phyloP scores from a whole-genome alignment of 2,888 invertebrate species.

The Dugesia japonica region DNA sequence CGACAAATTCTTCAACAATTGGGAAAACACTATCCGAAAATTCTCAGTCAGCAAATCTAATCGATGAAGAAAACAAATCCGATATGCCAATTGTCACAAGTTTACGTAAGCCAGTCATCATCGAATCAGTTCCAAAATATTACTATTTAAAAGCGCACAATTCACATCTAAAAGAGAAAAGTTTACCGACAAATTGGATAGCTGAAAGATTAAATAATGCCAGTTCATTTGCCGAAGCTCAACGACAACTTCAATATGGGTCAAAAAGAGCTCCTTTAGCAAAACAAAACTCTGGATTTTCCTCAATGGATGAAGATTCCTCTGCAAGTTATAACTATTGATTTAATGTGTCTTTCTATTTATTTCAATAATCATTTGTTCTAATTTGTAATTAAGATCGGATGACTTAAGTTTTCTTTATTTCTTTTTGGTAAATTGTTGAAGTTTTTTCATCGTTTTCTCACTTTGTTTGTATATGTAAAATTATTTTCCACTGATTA shows the following conservation, averaged over 20 bases:
- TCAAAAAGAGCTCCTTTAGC: not conserved
- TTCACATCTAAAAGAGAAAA: not conserved
- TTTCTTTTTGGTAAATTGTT: not conserved
- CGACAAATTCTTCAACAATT: not conserved
- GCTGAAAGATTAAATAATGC: not conserved
- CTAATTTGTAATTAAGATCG: not conserved
- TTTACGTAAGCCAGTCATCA: not conserved
- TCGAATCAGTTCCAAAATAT: not conserved
- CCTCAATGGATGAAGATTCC: not conserved
- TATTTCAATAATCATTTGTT: not conserved
- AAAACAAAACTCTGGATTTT: not conserved
- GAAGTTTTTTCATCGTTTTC: not conserved
- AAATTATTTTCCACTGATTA: not conserved
- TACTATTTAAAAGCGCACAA: constrained; percentile 10
- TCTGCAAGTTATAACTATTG: not conserved
- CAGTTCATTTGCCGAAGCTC: not conserved
- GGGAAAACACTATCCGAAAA: not conserved
- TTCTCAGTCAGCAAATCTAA: not conserved
- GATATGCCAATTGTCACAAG: not conserved
- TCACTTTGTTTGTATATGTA: not conserved
- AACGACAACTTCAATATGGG: not conserved
- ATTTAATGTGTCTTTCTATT: not conserved
- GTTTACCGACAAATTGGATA: not conserved
- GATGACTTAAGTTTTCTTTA: not conserved
- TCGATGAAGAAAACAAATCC: not conserved